phyloP scores from a whole-genome alignment of 2,113 vertebrate genomes.

The Salvelinus namaycush region DNA sequence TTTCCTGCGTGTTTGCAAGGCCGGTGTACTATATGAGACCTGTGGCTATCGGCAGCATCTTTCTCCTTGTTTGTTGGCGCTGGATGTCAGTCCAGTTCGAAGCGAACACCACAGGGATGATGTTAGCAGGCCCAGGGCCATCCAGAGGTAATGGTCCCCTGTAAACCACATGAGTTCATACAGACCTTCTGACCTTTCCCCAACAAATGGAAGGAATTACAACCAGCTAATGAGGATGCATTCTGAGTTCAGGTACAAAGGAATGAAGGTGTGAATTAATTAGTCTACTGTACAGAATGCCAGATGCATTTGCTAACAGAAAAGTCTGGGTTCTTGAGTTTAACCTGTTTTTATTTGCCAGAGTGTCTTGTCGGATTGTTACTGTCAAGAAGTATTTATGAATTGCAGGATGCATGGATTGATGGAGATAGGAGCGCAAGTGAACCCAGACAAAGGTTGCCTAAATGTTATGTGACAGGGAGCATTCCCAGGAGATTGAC shows the following conservation, averaged over 20 bases:
- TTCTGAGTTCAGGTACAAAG: neutral
- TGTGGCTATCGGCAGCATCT: too few species aligned
- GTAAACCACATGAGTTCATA: neutral
- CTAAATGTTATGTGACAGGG: slow-evolving; percentile 64
- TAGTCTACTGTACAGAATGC: neutral
- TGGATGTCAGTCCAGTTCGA: neutral
- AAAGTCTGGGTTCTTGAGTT: too few species aligned
- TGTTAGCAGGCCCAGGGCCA: neutral
- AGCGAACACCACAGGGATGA: too few species aligned
- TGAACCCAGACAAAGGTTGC: slow-evolving; percentile 44
- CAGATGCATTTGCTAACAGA: too few species aligned
- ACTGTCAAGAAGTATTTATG: slow-evolving; percentile 6
- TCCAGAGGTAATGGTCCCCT: slow-evolving; percentile 1
- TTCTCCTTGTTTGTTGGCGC: neutral
- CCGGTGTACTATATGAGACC: too few species aligned
- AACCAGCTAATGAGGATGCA: slow-evolving; percentile 5
- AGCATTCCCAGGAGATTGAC: slow-evolving; percentile 54
- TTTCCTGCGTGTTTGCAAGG: too few species aligned
- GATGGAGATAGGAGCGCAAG: slow-evolving; percentile 16
- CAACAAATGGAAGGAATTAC: neutral
- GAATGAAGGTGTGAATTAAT: neutral
- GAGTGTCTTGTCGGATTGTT: neutral
- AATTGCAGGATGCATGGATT: neutral
- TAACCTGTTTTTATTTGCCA: neutral
- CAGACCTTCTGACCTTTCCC: neutral